Base-by-base conservation (phyloP, 2,113 vertebrate species). In the Erythrolamprus reginae region DNA sequence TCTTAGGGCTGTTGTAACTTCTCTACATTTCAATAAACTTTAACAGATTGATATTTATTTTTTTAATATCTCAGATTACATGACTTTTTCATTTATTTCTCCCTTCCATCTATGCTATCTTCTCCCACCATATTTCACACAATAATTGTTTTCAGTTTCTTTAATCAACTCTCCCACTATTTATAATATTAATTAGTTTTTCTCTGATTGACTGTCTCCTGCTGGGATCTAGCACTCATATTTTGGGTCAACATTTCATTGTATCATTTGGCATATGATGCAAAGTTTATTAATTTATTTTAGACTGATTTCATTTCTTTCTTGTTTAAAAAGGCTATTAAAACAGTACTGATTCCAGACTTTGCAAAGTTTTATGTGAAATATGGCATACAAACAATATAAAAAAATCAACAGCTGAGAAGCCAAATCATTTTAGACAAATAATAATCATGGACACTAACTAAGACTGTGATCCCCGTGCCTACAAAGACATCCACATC, bases 361-460 rank as follows among this genome's bases (percentile, higher is more conserved):
- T 90, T 93, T 90, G 84, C 93, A 91, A 86, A 70, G 61, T 91
- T 87, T 87, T 70, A 86, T 94, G 65, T 42, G 50, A 94, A 94
- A 24, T 21, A 38, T 61, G 50, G 84, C 85, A 86, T 38, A 33
- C 6, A 38, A 17, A 38, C 33, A 77, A 77, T 6, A 38, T 38
- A 9, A 77, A 77, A 77, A 77, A 17, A 77, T 38, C 7, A 77
- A 77, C 5, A 38, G 1, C 17, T 7, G 0, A 65, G 28, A 65
- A 15, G 28, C 28, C 28, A 65, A 38, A 38, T 33, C 6, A 77
- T 19, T 77, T 17, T 77, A 21, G 33, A 77, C 65, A 33, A 70
- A 70, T 70, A 33, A 33, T 17, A 70, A 70, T 6, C 15, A 38
- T 38, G n/a, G 65, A 5, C 13, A 33, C 13, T 70, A 38, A 70